Conservation (phyloP, 1,140 invertebrate genomes). For the Stegodyphus dumicola region DNA sequence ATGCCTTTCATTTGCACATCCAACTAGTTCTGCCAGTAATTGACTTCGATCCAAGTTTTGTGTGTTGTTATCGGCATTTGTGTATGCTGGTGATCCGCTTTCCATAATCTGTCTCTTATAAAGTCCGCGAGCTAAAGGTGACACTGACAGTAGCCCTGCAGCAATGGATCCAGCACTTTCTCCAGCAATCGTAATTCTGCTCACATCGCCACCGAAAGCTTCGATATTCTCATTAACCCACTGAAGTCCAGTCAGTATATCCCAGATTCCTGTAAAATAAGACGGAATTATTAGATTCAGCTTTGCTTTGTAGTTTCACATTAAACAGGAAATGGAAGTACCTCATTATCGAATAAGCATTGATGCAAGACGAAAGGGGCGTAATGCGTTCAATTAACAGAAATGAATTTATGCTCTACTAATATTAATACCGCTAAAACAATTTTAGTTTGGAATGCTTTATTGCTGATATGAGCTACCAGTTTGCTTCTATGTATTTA, state of each 20-base stretch:
- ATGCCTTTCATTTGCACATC: not conserved
- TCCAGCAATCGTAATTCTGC: constrained; percentile 73
- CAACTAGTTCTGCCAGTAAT: not conserved
- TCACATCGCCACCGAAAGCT: constrained; percentile 71
- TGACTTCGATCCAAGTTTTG: not conserved
- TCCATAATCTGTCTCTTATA: constrained; percentile 61
- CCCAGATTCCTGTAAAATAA: constrained; percentile 73
- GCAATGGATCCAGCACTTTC: constrained; percentile 73
- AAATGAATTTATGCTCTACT: no score
- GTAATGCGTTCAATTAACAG: no score
- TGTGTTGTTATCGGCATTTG: not conserved
- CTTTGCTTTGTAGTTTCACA: no score
- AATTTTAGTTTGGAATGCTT: no score
- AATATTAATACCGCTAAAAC: no score
- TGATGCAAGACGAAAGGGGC: no score
- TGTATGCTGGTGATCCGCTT: constrained; percentile 30
- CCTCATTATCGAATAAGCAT: no score
- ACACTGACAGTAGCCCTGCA: constrained; percentile 74
- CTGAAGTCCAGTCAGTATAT: constrained; percentile 89
- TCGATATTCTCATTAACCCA: constrained; percentile 76
- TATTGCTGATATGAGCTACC: no score
- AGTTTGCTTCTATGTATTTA: no score
- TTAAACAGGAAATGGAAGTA: no score
- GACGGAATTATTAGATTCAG: no score
- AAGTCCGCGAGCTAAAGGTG: constrained; percentile 69